A percentile compares a stretch with the other conserved stretches of the same genome.
These are phyloP conservation scores for Diplogasteroides magnus DNA, from an alignment of 1,140 invertebrate species.

Conservation along the genomic window DNA sequence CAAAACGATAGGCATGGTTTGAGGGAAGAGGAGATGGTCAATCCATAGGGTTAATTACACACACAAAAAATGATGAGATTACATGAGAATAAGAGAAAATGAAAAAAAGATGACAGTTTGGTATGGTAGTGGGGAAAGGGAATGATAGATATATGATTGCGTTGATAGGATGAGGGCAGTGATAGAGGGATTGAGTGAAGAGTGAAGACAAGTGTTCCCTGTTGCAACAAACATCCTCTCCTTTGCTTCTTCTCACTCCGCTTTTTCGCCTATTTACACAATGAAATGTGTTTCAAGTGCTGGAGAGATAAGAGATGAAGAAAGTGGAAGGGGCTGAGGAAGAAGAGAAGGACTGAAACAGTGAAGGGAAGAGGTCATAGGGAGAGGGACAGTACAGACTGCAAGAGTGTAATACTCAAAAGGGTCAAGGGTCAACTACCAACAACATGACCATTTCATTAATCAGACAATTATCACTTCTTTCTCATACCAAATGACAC, in stretches of 20 bases:
- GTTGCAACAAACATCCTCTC: neutral
- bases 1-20: neutral
- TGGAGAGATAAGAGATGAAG: neutral
- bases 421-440: too few relatives aligned
- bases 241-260: neutral
- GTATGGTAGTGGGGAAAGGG: neutral
- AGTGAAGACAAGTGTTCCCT: neutral
- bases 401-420: too few relatives aligned
- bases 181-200: neutral
- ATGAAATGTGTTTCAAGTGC: conserved; percentile 1
- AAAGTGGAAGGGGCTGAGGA: too few relatives aligned
- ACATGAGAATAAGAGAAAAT: neutral
- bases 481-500: too few relatives aligned
- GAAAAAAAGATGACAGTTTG: neutral
- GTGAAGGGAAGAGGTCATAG: neutral
- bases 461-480: too few relatives aligned
- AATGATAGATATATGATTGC: neutral
- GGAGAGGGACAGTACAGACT: too few relatives aligned
- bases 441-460: too few relatives aligned
- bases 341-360: too few relatives aligned
- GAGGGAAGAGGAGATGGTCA: neutral
- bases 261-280: conserved; percentile 1
- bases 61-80: too few relatives aligned
- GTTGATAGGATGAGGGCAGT: neutral
- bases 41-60: neutral